These are phyloP conservation scores for Trissolcus japonicus DNA, from an alignment of 2,888 invertebrate genomes.

Conservation along the genomic window DNA sequence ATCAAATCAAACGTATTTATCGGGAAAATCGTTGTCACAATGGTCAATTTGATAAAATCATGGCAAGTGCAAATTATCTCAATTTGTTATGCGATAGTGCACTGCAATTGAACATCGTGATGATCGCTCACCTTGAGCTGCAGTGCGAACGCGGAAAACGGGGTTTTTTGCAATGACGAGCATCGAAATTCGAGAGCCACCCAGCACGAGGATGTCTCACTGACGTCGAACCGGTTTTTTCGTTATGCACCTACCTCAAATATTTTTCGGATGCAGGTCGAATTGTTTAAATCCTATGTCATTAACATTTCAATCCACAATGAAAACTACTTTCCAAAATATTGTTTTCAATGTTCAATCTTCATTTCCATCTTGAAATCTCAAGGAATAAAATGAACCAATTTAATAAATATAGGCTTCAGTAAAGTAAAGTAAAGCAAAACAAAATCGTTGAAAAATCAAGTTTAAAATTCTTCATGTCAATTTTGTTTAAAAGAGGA, in stretches of 20 bases:
- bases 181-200: conserved; percentile 6
- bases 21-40: conserved; percentile 4
- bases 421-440: not conserved
- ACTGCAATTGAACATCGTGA: conserved; percentile 14
- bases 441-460: not conserved
- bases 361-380: not conserved
- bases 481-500: not conserved
- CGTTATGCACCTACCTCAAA: conserved; percentile 7
- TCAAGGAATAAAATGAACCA: not conserved
- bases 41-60: conserved; percentile 9
- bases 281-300: not conserved
- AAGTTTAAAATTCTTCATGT: not conserved
- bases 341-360: not conserved
- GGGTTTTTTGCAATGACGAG: conserved; percentile 2
- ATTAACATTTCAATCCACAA: not conserved
- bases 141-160: conserved; percentile 3
- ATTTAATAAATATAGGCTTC: not conserved
- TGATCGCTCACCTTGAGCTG: conserved; percentile 25
- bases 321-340: not conserved
- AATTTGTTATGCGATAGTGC: conserved; percentile 29
- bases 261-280: conserved; percentile 8
- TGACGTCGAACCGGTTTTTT: conserved; percentile 16
- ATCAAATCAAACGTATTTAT: not conserved
- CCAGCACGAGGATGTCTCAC: not conserved
- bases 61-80: conserved; percentile 17